Conservation (phyloP, 2,113 vertebrate species). For the Hippocampus zosterae region DNA sequence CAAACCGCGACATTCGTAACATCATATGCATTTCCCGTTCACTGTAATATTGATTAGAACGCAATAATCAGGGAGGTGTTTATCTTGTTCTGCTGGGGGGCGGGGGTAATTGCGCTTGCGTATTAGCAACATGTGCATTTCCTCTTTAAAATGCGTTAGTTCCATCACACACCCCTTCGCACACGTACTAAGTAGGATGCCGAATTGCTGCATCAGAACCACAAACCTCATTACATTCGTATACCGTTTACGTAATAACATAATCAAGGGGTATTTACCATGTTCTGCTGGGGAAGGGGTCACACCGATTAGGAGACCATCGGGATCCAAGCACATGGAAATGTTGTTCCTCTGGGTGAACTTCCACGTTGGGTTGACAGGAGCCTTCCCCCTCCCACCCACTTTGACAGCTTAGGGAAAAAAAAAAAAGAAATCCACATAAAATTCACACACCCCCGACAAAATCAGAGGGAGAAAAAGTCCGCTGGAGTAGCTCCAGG, state of each 20-base stretch:
- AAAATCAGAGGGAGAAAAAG: background rate
- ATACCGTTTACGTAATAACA: too few relatives aligned
- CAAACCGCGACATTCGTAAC: background rate
- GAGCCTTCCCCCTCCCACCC: slow-evolving; percentile 31
- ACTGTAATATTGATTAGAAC: background rate
- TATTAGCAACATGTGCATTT: background rate
- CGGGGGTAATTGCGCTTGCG: background rate
- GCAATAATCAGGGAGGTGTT: background rate
- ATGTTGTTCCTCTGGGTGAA: slow-evolving; percentile 5
- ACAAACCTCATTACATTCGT: background rate
- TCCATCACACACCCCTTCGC: background rate
- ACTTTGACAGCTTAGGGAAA: slow-evolving; percentile 41
- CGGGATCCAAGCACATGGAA: slow-evolving; percentile 63
- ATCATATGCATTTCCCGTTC: background rate
- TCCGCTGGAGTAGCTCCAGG: background rate
- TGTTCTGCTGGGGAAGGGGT: slow-evolving; percentile 24
- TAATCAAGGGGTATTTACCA: slow-evolving; percentile 51
- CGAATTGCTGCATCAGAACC: background rate
- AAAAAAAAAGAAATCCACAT: slow-evolving; percentile 8
- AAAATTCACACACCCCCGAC: background rate
- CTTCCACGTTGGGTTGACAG: slow-evolving; percentile 64
- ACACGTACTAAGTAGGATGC: background rate
- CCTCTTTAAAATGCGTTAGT: background rate
- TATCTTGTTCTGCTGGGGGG: background rate
- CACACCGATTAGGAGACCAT: slow-evolving; percentile 63